phyloP scores from a whole-genome alignment of 2,797 vertebrate species.

The Sus cebifrons region DNA sequence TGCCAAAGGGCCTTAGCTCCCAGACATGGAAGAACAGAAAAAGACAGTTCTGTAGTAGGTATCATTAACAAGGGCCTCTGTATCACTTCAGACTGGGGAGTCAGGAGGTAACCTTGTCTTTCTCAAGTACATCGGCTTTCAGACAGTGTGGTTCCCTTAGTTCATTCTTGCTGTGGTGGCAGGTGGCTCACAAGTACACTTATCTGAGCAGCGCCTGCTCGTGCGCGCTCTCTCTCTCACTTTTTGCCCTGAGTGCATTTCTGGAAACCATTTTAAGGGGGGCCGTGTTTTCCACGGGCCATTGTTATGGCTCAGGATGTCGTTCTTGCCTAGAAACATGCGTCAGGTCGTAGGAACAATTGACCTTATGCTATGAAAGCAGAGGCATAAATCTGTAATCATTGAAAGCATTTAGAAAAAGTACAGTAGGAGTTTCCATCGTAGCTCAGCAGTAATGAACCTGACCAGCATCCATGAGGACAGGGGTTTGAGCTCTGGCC shows the following conservation, averaged over 20 bases:
- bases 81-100: not conserved
- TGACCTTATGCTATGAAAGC: not conserved
- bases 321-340: not conserved
- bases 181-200: rapidly evolving
- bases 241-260: not conserved
- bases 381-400: not conserved
- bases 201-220: rapidly evolving
- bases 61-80: not conserved
- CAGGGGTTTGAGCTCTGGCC: no score
- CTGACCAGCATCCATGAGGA: no score
- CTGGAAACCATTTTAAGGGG: not conserved
- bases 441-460: no score
- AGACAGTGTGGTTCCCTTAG: not conserved
- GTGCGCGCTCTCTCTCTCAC: rapidly evolving
- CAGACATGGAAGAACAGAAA: not conserved
- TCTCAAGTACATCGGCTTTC: not conserved
- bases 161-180: not conserved
- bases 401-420: not conserved
- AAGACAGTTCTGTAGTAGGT: not conserved
- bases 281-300: not conserved
- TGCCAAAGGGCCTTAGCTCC: not conserved
- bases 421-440: no score
- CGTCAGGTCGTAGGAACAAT: not conserved
- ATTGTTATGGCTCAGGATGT: not conserved
- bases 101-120: not conserved